Evolutionary conservation across 2,888 invertebrate genomes (phyloP), one percentile per base, ranked within the genome.

Genomic region (Stenolophus ochropezus): DNA sequence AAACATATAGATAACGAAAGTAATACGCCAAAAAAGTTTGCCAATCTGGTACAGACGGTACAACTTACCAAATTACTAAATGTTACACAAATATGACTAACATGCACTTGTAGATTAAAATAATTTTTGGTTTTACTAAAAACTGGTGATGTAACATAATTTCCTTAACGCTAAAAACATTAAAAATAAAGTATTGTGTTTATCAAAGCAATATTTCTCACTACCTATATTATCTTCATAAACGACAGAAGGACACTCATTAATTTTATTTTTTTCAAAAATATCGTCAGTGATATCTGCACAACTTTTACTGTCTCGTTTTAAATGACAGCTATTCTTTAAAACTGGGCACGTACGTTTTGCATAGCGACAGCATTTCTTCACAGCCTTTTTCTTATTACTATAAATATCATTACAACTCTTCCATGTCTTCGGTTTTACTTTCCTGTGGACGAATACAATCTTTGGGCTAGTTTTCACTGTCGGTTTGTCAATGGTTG

Each of bases 341-440:
- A 86, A 84, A 56, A 88, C 86, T 2, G 89, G 89, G 83, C 89
- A 90, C 27, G 86, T 87, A 80, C 87, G 88, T 83, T 88, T 89
- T 3, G 89, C 89, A 80, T 87, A 86, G 79, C 87, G 86, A 83
- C 89, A 90, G 84, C 89, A 90, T 82, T 89, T 90, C 65, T 88
- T 86, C 1, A 89, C 86, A 73, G 80, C 71, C 8, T 85, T 83
- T 82, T 85, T 86, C 71, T 83, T 84, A 21, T 84, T 84, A 11
- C 84, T 84, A 83, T 88, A 88, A 16, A 89, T 88, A 84, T 89
- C 89, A n/a, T 89, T 89, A 84, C 89, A 89, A 82, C 88, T 88
- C 83, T 88, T 89, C 89, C 89, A 89, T 3, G 88, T 87, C 84
- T 89, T 89, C 8, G 88, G 88, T 61, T 86, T 61, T 81, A 84